Base-by-base conservation (phyloP, 2,888 invertebrate genomes). In the Eupsilia transversa region DNA sequence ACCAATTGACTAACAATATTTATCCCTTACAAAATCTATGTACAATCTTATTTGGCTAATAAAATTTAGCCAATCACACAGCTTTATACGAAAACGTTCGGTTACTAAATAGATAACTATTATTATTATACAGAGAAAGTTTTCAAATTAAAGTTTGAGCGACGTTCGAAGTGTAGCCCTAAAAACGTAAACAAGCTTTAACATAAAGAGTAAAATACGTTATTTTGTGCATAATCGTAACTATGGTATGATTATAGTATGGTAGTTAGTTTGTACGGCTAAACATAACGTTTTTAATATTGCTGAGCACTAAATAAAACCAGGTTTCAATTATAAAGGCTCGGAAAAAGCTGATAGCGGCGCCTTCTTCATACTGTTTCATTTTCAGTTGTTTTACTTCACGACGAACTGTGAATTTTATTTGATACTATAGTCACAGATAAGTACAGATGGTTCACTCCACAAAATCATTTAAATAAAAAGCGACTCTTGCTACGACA, bases 1-100 rank as follows among this genome's bases (percentile, higher is more conserved):
- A 96, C 96, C 96, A 96, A 96, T 96, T 94, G 91, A 94, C 95
- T 95, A 95, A 94, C 90, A 91, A 89, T 88, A 87, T 89, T 88
- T 88, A 91, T 87, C 82, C 81, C 90, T 92, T 92, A 93, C 86
- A 90, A 89, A 88, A 89, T 85, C 78, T 93, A 93, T 93, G 87
- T 93, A 94, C 93, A 93, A 79, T 84, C 80, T 84, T 82, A 86
- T 70, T 82, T 90, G 93, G 93, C 94, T 95, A 94, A 94, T 92
- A 94, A 93, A 94, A 94, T 94, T 93, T 94, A 95, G 94, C 95
- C 94, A 92, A 92, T 90, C 87, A 90, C 89, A 90, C 84, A 87
- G 85, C 87, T 87, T 89, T 85, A 80, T 81, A 88, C 84, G 87
- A 87, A 89, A 86, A 89, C 73, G 52, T 84, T 86, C 80, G 85